Evolutionary conservation across 2,888 invertebrate species (phyloP), one percentile per base, ranked within the genome.

Genomic region (Sabatieria punctata): DNA sequence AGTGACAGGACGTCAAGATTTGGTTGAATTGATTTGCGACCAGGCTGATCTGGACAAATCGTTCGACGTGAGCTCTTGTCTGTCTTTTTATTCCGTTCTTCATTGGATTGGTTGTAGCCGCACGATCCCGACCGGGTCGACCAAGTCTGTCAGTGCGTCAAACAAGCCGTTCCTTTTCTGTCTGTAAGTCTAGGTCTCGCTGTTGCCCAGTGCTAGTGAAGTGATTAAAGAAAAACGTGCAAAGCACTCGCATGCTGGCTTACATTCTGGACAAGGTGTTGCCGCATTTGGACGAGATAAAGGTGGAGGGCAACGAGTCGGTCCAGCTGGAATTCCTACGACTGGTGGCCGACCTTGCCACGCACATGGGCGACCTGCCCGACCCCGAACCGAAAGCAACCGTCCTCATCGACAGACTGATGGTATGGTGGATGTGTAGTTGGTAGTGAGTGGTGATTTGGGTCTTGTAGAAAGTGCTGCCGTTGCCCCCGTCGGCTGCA

Each of bases 221-320:
- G n/a, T 42, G 6, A 39, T 33, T 71, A 30, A 70, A 86, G 86
- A 73, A 79, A 50, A 81, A 82, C 69, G 80, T 85, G 38, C 81
- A 83, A 65, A 85, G 88, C 0, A 80, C 79, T 18, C 78, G 78
- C 58, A 88, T 85, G 66, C 77, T 86, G 2, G 75, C 75, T 35
- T 85, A 83, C 65, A 78, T 85, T 63, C 84, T 85, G 67, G 78
- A 81, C 49, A 77, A 85, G 73, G 78, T 89, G 27, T 67, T 91
- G 49, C 80, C 82, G 13, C 75, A 77, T 47, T 48, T 69, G n/a
- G 54, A 57, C 27, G 53, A 55, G 23, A 47, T 48, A 4, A 2
- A 2, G 22, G 27, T 13, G 2, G 72, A 75, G 52, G 76, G 75
- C 42, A 74, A 76, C 54, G 73, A 79, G 46, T 13, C 19, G 6